Evolutionary conservation across 2,113 vertebrate genomes (phyloP), one percentile per base, ranked within the genome.

Genomic region (Paramormyrops kingsleyae): DNA sequence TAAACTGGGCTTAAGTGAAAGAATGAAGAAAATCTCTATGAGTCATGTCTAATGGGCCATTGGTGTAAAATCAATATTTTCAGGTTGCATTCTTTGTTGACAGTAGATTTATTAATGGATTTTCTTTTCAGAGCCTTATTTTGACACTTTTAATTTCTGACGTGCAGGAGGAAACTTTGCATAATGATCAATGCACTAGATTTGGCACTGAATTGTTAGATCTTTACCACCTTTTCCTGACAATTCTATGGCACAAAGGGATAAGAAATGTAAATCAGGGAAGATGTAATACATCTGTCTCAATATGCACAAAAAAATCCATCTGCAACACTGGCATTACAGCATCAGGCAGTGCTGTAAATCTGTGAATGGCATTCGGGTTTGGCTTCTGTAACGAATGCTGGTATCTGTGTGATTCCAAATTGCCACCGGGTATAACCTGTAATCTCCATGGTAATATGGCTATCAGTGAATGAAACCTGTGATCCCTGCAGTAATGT

Each of bases 31-130:
- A 86, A 19, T 85, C 87, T 91, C 92, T 86, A 90, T 93, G 92
- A 91, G 92, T 93, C 91, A 93, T 90, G 91, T 93, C 90, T 93
- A 94, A 94, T 92, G 92, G 92, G 91, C 88, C 91, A 90, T 89
- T 70, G 89, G 88, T 91, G 91, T 59, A 90, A 92, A 92, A 93
- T 94, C 92, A 90, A 94, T 93, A 91, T 90, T 87, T 88, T 42
- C 89, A 42, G 15, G 91, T 89, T 56, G 87, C 87, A 93, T 93
- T 90, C 66, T 85, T 92, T 92, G 92, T 83, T 91, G 91, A 90
- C 88, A 89, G 56, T 80, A 53, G 53, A 80, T 35, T 83, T 56
- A 70, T 83, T 80, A 90, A 80, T 91, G 89, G 88, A 56, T 70
- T 50, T 50, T 89, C 56, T 50, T 74, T 88, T 47, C 59, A 19